Evolutionary conservation across 2,888 invertebrate species (phyloP).

Genomic region (Meiosimyza platycephala): DNA sequence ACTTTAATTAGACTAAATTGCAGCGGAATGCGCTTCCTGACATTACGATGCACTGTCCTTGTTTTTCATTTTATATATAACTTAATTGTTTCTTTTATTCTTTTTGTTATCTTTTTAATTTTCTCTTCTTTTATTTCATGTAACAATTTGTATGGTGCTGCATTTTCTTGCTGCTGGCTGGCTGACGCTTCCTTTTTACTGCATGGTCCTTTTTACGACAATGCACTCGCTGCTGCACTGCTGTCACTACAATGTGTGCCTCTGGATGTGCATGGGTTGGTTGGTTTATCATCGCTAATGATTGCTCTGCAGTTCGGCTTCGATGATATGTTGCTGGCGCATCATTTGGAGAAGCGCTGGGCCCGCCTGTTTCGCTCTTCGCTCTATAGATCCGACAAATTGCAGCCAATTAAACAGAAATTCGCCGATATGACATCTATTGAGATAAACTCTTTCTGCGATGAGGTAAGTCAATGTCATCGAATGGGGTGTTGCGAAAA

Average conservation of each 20-base stretch:
- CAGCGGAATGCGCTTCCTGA: no score
- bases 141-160: not conserved
- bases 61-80: no score
- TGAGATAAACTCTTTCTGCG: constrained; percentile 72
- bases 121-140: not conserved
- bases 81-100: no score
- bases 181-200: no score
- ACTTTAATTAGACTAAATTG: no score
- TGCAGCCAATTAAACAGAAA: constrained; percentile 85
- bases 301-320: constrained; percentile 59
- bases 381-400: constrained; percentile 75
- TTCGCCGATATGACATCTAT: constrained; percentile 84
- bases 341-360: constrained; percentile 77
- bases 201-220: not conserved
- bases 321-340: constrained; percentile 67
- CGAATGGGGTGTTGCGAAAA: not conserved
- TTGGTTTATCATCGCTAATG: not conserved
- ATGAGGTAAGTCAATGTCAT: constrained; percentile 57
- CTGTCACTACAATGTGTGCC: not conserved
- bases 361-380: constrained; percentile 76
- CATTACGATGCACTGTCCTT: no score
- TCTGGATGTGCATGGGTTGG: constrained; percentile 9
- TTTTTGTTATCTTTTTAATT: not conserved
- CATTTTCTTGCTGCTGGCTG: not conserved
- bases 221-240: not conserved